Evolutionary conservation across 2,888 invertebrate genomes (phyloP), one percentile per base, ranked within the genome.

Genomic region (Drosophila quinaria): DNA sequence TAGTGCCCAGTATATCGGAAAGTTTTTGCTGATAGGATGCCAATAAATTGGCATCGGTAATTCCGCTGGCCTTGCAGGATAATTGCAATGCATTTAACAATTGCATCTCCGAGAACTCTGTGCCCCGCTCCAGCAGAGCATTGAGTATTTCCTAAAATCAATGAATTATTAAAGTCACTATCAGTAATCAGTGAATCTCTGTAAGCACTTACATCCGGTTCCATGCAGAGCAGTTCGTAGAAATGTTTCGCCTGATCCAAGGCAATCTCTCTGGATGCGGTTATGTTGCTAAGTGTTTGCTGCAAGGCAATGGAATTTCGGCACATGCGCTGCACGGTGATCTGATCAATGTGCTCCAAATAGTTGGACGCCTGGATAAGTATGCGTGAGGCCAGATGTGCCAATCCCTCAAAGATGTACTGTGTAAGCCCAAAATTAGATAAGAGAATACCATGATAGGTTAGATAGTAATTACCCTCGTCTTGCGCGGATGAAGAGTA

Each of bases 371-470:
- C 96, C 87, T 96, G 96, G 82, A 97, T 97, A 63, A 97, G 93
- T 81, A 97, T 96, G 85, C 96, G 95, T 0, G 97, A 95, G 46
- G 96, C 95, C 52, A 97, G 93, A 85, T 94, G 94, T 2, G 98
- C 98, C 31, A 99, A 93, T 1, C 98, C 98, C 93, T 97, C 96
- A 93, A 98, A 96, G 73, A 98, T 95, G 91, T 98, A 98, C 96
- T 97, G 17, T 97, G 17, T 31, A 6, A 22, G 25, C 1, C 25
- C 29, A 29, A 42, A 37, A 6, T 25, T 31, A 25, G 6, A 19
- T 15, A 47, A 29, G 6, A 47, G 1, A 10, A 44, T 19, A 6
- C 15, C 1, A 25, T 11, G 6, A n/a, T 13, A 22, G 9, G 8
- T 8, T 29, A 29, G 9, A 13, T 3, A 17, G 2, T 25, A 19